These are phyloP conservation scores for Athalia rosae DNA, from an alignment of 2,888 invertebrate genomes.

Conservation along the genomic window DNA sequence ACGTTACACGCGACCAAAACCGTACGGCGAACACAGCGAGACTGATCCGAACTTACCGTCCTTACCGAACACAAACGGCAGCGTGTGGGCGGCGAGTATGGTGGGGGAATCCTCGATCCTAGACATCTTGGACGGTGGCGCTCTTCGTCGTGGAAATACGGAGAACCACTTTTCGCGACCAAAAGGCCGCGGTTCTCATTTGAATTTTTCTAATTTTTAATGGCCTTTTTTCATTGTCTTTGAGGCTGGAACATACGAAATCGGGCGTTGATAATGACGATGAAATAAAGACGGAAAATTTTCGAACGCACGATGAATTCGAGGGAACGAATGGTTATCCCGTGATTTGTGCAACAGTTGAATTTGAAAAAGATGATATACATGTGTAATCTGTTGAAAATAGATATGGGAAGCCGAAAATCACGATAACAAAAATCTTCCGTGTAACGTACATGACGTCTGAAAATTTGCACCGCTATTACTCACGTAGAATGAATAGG, in stretches of 20 bases:
- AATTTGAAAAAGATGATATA: background rate
- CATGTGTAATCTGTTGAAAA: conserved; percentile 2
- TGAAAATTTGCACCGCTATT: background rate
- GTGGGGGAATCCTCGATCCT: conserved; percentile 20
- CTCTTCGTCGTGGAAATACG: conserved; percentile 24
- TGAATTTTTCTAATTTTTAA: background rate
- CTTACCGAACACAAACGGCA: conserved; percentile 38
- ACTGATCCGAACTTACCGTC: conserved; percentile 35
- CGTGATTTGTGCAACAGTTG: background rate
- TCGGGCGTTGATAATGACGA: no score
- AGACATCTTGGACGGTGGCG: conserved; percentile 24
- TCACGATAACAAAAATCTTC: background rate
- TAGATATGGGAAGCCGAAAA: background rate
- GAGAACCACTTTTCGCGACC: conserved; percentile 37
- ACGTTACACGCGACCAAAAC: background rate
- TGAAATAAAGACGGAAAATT: no score
- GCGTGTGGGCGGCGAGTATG: conserved; percentile 37
- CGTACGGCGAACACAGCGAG: conserved; percentile 36
- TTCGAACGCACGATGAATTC: no score
- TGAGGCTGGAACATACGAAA: background rate
- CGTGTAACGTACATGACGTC: background rate
- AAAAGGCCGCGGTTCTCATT: conserved; percentile 26
- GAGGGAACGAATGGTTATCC: no score
- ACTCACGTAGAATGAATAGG: conserved; percentile 8
- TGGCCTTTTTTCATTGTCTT: background rate